Evolutionary conservation across 2,888 invertebrate species (phyloP).

Genomic region (Magallana nippona): DNA sequence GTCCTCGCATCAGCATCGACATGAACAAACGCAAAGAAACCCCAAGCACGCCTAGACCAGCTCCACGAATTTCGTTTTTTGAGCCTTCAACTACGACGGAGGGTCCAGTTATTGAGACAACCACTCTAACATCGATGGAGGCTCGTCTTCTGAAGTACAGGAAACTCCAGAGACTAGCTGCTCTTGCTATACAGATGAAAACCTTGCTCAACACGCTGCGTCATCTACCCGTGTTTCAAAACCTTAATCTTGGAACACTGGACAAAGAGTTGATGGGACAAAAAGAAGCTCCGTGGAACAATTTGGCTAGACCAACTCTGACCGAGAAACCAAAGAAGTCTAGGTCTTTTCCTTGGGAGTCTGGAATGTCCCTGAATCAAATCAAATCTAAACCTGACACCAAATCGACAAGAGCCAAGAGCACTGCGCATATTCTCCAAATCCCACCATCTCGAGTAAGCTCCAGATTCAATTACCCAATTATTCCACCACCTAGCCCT

Average conservation of each 20-base stretch:
- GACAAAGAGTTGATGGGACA: neutral
- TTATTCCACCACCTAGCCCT: neutral
- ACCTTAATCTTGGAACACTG: neutral
- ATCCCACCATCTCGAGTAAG: neutral
- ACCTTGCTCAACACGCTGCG: neutral
- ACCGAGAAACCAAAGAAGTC: neutral
- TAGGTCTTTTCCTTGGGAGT: neutral
- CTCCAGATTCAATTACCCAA: neutral
- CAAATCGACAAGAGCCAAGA: neutral
- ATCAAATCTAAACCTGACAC: neutral
- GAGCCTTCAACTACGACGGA: neutral
- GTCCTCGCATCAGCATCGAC: neutral
- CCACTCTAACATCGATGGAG: neutral
- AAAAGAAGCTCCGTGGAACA: conserved; percentile 10
- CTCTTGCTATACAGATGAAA: neutral
- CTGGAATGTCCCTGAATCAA: neutral
- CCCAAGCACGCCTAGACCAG: neutral
- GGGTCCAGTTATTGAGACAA: neutral
- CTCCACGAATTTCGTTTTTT: neutral
- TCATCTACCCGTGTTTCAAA: conserved; percentile 5
- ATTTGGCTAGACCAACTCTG: neutral
- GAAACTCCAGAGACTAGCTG: conserved; percentile 4
- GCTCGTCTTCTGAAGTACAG: neutral
- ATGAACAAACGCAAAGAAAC: neutral
- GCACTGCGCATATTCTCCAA: neutral